Base-by-base conservation (phyloP, 1,140 invertebrate genomes). In the Goniozus legneri region DNA sequence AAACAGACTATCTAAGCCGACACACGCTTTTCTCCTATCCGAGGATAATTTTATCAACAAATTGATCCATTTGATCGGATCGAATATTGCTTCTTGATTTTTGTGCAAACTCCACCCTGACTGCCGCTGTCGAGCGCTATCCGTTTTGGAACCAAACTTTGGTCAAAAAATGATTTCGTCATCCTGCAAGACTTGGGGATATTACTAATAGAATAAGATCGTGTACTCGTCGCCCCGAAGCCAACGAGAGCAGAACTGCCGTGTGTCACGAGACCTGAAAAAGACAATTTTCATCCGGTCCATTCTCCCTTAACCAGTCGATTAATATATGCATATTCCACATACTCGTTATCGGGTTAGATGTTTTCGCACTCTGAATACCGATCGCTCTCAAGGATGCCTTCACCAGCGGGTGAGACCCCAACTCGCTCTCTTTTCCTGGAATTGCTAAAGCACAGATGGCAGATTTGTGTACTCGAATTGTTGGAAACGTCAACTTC, bases 101-200 rank as follows among this genome's bases (percentile, higher is more conserved):
- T 35, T 39, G 2, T 13, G 14, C 18, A 51, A 19, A 35, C 44
- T 46, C 43, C 47, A 54, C 0, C 50, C 54, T 20, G 50, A 57
- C 36, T 55, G 55, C 14, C 52, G 36, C 30, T 45, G 50, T 24
- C 32, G 32, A 2, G 35, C 21, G 3, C 48, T 39, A 41, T 65
- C 63, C 13, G 63, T 67, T 33, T 69, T 67, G n/a, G 58, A 69
- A 1, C 62, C 62, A 56, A 64, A 67, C n/a, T 8, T 33, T 32
- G 64, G 64, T 54, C 56, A 64, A 10, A 56, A 39, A 47, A 56
- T 50, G 14, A 66, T 44, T 30, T 51, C n/a, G n/a, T 10, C 54
- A 43, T 10, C 51, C 33, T 15, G 47, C 7, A n/a, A 55, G 44
- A 8, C 56, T 31, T 30, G 27, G 3, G 12, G 40, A 50, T 14